phyloP scores from a whole-genome alignment of 1,140 invertebrate genomes.

The Microvelia longipes region DNA sequence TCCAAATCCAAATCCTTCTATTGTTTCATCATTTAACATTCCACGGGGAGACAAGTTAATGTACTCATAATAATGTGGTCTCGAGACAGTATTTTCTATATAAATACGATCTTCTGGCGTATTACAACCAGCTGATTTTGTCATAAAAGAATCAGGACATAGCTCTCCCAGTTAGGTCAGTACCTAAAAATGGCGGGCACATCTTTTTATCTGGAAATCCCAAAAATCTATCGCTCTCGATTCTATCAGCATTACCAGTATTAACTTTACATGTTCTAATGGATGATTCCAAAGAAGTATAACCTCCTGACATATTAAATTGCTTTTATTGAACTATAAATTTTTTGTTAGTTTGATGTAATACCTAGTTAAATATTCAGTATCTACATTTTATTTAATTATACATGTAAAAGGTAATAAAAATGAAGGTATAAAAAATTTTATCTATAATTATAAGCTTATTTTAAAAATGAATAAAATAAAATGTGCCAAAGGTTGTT shows the following conservation, averaged over 20 bases:
- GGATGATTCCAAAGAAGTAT: not conserved
- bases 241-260: not conserved
- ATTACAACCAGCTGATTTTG: not conserved
- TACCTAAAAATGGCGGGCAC: not conserved
- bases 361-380: not conserved
- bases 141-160: not conserved
- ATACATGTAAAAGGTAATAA: not conserved
- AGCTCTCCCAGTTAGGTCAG: not conserved
- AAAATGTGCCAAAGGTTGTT: not conserved
- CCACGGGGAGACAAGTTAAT: not conserved
- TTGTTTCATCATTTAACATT: not conserved
- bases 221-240: not conserved
- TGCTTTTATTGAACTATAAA: not conserved
- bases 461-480: not conserved
- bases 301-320: not conserved
- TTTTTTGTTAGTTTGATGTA: not conserved
- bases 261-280: not conserved
- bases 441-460: not conserved
- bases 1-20: not conserved
- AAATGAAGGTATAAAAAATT: not conserved
- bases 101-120: not conserved
- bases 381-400: not conserved
- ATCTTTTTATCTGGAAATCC: not conserved
- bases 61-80: not conserved
- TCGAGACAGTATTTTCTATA: not conserved